Conservation (phyloP, 2,113 vertebrate species). For the Dicaeum eximium region DNA sequence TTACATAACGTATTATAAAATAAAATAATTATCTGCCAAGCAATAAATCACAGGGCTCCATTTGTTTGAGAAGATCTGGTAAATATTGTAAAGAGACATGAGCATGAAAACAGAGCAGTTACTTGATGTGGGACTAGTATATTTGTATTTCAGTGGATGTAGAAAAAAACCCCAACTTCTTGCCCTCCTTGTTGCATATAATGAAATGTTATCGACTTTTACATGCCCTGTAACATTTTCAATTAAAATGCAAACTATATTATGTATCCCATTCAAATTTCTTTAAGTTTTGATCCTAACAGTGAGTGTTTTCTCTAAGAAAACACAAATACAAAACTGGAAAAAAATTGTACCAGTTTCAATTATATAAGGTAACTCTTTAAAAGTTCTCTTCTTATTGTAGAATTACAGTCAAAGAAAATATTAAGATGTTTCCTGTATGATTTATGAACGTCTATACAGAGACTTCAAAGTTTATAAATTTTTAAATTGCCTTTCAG, state of each 20-base stretch:
- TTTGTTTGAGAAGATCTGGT: neutral
- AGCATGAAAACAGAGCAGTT: neutral
- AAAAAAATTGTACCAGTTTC: neutral
- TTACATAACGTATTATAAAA: neutral
- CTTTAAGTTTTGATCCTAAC: neutral
- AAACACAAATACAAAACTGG: neutral
- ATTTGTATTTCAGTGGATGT: neutral
- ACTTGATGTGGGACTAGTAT: neutral
- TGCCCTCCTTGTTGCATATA: neutral
- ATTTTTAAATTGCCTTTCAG: neutral
- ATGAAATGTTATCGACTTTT: neutral
- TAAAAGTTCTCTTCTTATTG: neutral
- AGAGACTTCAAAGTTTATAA: neutral
- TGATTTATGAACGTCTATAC: neutral
- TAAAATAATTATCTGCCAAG: neutral
- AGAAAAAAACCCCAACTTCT: neutral
- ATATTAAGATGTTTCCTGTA: neutral
- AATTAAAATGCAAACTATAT: neutral
- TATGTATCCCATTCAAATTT: neutral
- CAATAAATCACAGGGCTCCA: neutral
- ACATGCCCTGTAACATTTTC: neutral
- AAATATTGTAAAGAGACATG: neutral
- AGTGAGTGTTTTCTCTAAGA: neutral
- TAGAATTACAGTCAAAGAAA: neutral
- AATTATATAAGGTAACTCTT: neutral